Percentiles rank a stretch among this genome's conserved stretches.
Evolutionary conservation across 2,888 invertebrate genomes (phyloP).

Genomic region (Melanotus villosus): DNA sequence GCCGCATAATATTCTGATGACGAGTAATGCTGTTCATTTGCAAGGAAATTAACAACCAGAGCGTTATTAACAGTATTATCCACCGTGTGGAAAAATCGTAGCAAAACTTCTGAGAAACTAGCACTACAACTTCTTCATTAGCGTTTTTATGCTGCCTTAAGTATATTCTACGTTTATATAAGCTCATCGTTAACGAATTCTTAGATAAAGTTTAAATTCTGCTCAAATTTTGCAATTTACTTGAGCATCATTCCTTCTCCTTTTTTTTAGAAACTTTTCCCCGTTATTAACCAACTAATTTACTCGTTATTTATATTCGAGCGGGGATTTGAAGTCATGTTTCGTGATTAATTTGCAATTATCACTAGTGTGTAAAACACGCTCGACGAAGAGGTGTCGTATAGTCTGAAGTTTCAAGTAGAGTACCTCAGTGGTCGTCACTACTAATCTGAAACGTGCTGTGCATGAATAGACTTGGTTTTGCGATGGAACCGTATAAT

Average conservation of each 20-base stretch:
- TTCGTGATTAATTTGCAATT: slow-evolving; percentile 40
- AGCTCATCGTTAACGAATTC: too few species aligned
- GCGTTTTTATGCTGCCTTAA: not conserved
- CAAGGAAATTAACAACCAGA: slow-evolving; percentile 19
- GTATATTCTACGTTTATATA: too few species aligned
- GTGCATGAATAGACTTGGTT: slow-evolving; percentile 59
- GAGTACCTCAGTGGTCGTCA: slow-evolving; percentile 53
- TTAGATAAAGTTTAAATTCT: too few species aligned
- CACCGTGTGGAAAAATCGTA: slow-evolving; percentile 1
- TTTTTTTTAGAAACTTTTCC: not conserved
- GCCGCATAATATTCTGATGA: slow-evolving; percentile 50
- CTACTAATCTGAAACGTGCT: slow-evolving; percentile 65
- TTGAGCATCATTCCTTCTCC: not conserved
- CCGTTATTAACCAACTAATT: too few species aligned
- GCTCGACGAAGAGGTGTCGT: slow-evolving; percentile 41
- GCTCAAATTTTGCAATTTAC: too few species aligned
- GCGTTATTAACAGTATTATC: slow-evolving; percentile 7
- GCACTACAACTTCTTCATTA: not conserved
- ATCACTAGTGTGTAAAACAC: slow-evolving; percentile 39
- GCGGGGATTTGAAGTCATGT: slow-evolving; percentile 17
- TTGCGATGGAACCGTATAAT: slow-evolving; percentile 63
- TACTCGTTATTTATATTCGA: too few species aligned
- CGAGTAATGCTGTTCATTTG: slow-evolving; percentile 28
- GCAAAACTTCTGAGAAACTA: not conserved
- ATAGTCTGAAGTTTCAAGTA: slow-evolving; percentile 50